phyloP scores from a whole-genome alignment of 2,888 invertebrate genomes.

The Metallyticus violacea region DNA sequence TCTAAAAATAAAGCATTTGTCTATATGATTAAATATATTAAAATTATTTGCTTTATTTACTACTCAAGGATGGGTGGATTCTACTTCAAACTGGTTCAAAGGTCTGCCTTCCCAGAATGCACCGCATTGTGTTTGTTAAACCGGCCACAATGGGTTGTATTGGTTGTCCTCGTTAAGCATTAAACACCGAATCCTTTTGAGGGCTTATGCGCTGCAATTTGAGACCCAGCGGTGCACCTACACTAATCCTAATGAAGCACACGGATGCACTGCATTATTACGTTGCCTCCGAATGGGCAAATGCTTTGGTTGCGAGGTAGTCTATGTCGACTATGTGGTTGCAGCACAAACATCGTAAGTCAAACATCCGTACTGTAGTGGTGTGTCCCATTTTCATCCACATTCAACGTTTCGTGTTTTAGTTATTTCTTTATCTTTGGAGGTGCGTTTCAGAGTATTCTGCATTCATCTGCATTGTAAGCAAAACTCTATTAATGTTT shows the following conservation, averaged over 20 bases:
- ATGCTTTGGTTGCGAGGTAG: neutral
- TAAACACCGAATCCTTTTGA: neutral
- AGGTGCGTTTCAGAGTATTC: too few relatives aligned
- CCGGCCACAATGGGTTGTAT: neutral
- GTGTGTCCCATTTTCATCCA: too few relatives aligned
- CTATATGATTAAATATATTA: too few relatives aligned
- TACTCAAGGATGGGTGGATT: neutral
- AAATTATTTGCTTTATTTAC: neutral
- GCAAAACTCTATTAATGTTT: too few relatives aligned
- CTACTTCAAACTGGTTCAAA: neutral
- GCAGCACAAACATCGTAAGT: too few relatives aligned
- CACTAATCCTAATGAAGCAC: neutral
- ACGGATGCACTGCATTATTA: neutral
- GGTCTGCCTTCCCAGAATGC: neutral
- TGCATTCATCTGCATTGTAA: too few relatives aligned
- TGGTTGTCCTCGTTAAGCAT: neutral
- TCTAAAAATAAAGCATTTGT: too few relatives aligned
- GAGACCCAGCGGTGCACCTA: neutral
- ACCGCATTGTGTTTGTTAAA: neutral
- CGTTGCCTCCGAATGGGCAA: neutral
- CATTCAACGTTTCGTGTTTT: too few relatives aligned
- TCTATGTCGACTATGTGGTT: neutral
- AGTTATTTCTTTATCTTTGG: too few relatives aligned
- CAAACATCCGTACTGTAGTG: neutral
- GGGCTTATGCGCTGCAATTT: neutral